Base-by-base conservation (phyloP, 1,140 invertebrate species). In the Penaeus chinensis region DNA sequence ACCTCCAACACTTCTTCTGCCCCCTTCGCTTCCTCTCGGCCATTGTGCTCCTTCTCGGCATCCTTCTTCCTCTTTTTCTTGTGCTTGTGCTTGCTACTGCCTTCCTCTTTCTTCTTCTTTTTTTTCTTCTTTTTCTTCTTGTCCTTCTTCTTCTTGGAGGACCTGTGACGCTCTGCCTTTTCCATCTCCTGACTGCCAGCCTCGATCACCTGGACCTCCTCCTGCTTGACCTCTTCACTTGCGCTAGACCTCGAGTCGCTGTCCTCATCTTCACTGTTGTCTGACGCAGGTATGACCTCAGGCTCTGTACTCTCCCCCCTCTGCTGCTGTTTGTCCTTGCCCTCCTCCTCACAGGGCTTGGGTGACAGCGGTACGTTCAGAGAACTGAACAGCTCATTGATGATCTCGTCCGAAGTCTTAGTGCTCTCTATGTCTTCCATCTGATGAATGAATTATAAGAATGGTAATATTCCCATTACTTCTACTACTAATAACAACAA, bases 351-450 rank as follows among this genome's bases (percentile, higher is more conserved):
- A n/a, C 62, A 22, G 18, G 42, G 22, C 27, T 82, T 87, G 47
- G 85, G 85, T 66, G 85, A 87, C 11, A 87, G 42, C 13, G 85
- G 85, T 2, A 87, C 85, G 78, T 87, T 87, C 42, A 87, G 66
- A 18, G 85, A 82, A 83, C 80, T 83, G 63, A 87, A 87, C 8
- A 87, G 81, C 80, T 87, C 85, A 63, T 87, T 82, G 76, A 87
- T 77, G 27, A 87, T 87, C 77, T 87, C 85, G 76, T 87, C 85
- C 47, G 85, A 87, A n/a, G 85, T 87, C 74, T 87, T 87, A 60
- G 82, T 87, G 60, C 22, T 63, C 63, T 86, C 84, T 69, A 27
- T 11, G n/a, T 77, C 81, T 32, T 82, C 85, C 85, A 87, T 87
- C 85, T 87, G 80, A 27, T 42, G 54, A 54, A 54, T 54, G 54